Base-by-base conservation (phyloP, 2,113 vertebrate genomes). In the Mustela nigripes region DNA sequence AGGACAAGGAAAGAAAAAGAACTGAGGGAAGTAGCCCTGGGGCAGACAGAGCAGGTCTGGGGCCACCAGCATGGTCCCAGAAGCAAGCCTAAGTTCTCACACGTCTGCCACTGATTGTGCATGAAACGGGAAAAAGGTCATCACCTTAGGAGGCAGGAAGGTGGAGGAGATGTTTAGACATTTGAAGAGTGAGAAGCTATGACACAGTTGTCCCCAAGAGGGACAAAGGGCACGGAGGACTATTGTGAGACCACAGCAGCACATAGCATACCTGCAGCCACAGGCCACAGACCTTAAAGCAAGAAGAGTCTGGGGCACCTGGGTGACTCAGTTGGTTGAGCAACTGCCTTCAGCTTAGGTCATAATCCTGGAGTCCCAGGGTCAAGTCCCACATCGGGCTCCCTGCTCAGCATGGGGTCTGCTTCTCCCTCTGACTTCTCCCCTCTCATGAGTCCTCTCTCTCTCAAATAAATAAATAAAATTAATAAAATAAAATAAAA, bases 191-290 rank as follows among this genome's bases (percentile, higher is more conserved):
- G 2, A 58, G 11, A 39, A 45, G 60, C 69, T 21, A 28, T 2
- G 16, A 19, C 80, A 63, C 0, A 63, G 65, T 60, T 36, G 50
- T 26, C 31, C 36, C 42, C 50, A 21, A 71, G 42, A 24, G 31
- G 5, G 15, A 69, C 4, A 33, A 33, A 11, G 3, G 28, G 19
- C 36, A 6, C 1, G 3, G 65, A 82, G 28, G 31, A 16, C 33
- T 26, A 1, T 1, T 2, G 3, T 28, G 36, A 31, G 14, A 36
- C 22, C 2, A 2, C 5, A 9, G 12, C 9, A 63, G 67, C 67
- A 63, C 2, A 48, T 24, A 22, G 48, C 21, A 7, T 94, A 36
- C 42, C 67, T 36, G 7, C 5, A 14, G 26, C 45, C 22, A 36
- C 16, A 18, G 31, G 73, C 8, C 28, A 33, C 15, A 14, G 39